Evolutionary conservation across 37 sponge, comb jelly and placozoan genomes (phyloP).

Genomic region (Ianthella basta): DNA sequence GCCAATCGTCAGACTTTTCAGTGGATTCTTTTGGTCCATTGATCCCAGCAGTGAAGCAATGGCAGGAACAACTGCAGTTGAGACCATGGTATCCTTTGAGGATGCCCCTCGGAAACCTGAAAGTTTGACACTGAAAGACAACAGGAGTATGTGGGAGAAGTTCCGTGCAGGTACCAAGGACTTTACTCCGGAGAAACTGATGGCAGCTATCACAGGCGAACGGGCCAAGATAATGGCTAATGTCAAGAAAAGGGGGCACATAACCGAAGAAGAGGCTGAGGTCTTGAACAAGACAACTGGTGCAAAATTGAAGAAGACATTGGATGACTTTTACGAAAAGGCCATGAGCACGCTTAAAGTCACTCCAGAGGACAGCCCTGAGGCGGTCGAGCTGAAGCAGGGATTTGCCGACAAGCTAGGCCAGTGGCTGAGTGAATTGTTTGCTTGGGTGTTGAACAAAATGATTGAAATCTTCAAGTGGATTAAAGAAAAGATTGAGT

Average conservation of each 20-base stretch:
- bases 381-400: neutral
- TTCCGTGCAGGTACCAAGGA: neutral
- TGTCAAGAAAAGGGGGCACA: neutral
- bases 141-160: neutral
- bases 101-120: slow-evolving; percentile 4
- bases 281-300: neutral
- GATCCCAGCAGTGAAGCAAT: too few relatives aligned
- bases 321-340: neutral
- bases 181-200: neutral
- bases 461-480: neutral
- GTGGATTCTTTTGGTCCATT: too few relatives aligned
- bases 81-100: neutral
- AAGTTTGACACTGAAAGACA: neutral
- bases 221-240: neutral
- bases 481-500: neutral
- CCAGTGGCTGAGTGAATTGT: neutral
- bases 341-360: neutral
- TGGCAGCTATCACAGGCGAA: neutral
- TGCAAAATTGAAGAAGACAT: neutral
- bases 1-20: too few relatives aligned
- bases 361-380: neutral
- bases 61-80: neutral
- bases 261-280: slow-evolving; percentile 4
- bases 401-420: neutral
- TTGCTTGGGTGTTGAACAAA: neutral